Base-by-base conservation (phyloP, 2,888 invertebrate genomes). In the Dryobota labecula region DNA sequence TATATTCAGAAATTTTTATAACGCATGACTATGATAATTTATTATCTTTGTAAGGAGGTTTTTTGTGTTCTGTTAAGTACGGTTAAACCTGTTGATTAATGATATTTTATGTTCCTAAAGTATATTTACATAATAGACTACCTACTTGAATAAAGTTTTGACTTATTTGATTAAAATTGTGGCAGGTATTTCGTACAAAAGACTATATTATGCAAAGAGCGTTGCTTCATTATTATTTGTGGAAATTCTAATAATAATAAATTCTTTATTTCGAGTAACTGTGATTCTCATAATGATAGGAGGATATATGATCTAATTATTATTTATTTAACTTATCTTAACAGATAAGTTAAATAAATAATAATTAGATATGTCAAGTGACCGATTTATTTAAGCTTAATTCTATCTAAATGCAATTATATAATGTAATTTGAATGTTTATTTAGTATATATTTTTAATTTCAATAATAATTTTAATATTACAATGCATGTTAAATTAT, bases 41-140 rank as follows among this genome's bases (percentile, higher is more conserved):
- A 70, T 65, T 64, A 56, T 41, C 49, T 51, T 51, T 24, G 18
- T 30, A 20, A 74, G 49, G 27, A 61, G 47, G 7, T 45, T 74
- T 60, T 73, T 56, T 62, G 45, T 62, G 45, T 56, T 56, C 41
- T 18, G 33, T 43, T 63, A 62, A 72, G 71, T 71, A 54, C 38
- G 72, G 24, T 54, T 30, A 43, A 61, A 72, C 38, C 30, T 62
- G 51, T 38, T 72, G 71, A 72, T 61, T 72, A 60, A 72, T 72
- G 72, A 72, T 61, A n/a, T 45, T 72, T 30, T 33, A 54, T 20
- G 30, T 38, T 72, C 24, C 4, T 8, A 30, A 71, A 71, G 20
- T 20, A 18, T 61, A 20, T 53, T 53, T 61, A 15, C 15, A 30
- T 20, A 70, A 45, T 45, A 15, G 18, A 54, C 8, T 45, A n/a